Base-by-base conservation (phyloP, 2,113 vertebrate species). In the Eulemur rufifrons region DNA sequence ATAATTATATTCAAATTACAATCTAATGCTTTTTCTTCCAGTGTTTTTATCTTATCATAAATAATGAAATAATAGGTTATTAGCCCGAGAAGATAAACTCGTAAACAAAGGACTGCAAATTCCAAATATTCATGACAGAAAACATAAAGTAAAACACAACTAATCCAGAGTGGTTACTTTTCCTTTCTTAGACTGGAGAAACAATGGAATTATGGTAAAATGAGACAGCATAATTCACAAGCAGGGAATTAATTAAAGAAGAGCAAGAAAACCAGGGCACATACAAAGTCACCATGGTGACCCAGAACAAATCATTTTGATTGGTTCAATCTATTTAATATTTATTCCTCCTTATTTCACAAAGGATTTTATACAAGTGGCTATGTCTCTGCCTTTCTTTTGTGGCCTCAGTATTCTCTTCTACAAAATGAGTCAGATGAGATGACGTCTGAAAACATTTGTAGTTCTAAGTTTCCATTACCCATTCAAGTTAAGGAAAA, bases 1-100 rank as follows among this genome's bases (percentile, higher is more conserved):
- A 37, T 91, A 83, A 91, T 73, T 66, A 83, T 39, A 87, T 95
- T 94, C 2, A 52, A 56, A 76, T 90, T 83, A 54, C 8, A 93
- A 86, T 6, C 59, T 71, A 86, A 85, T 87, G 9, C 0, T 63
- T 59, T 45, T 71, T 92, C 8, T 77, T 87, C 20, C 8, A 86
- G 29, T 66, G 18, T 89, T 90, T 95, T 86, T 85, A 52, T 23
- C 82, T 90, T 37, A 69, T 15, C 10, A 85, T 78, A 94, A 94
- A 11, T 71, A 92, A 42, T 39, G 47, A 93, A n/a, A 69, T 42
- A 59, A 86, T 64, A 61, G 20, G 8, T 63, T 21, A 78, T 80
- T 66, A 73, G 27, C 27, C 56, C 89, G 42, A 34, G 32, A 93
- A 93, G 27, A 74, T 50, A 80, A 64, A 86, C 34, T 71, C 29